phyloP scores from a whole-genome alignment of 1,140 invertebrate species.

The Diorhabda carinulata region DNA sequence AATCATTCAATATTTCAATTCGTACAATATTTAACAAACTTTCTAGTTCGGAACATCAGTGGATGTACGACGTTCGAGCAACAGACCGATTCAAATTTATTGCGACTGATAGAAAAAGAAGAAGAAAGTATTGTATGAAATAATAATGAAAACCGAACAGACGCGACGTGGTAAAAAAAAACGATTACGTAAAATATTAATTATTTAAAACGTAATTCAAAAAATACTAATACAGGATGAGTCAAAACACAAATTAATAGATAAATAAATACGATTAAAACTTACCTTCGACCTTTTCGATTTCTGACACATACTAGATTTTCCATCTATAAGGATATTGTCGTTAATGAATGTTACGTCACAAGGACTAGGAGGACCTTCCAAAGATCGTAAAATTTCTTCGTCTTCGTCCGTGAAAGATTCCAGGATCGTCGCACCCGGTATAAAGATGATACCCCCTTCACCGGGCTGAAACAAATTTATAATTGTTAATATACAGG shows the following conservation, averaged over 20 bases:
- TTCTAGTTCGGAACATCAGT: no score
- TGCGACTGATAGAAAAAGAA: neutral
- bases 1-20: no score
- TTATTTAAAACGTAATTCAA: neutral
- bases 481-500: no score
- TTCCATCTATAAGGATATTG: slow-evolving; percentile 84
- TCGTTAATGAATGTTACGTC: slow-evolving; percentile 81
- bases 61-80: neutral
- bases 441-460: slow-evolving; percentile 57
- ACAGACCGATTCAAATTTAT: neutral
- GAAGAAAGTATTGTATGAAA: neutral
- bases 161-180: neutral
- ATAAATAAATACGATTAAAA: neutral
- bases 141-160: no score
- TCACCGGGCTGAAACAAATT: slow-evolving; percentile 58
- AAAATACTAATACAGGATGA: slow-evolving; percentile 1
- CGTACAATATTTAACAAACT: no score
- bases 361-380: slow-evolving; percentile 72
- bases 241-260: neutral
- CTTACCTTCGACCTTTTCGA: slow-evolving; percentile 37
- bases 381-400: slow-evolving; percentile 53
- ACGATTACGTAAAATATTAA: neutral
- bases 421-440: slow-evolving; percentile 55
- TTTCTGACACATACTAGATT: slow-evolving; percentile 63
- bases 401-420: slow-evolving; percentile 66